Evolutionary conservation across 2,797 vertebrate genomes (phyloP).

Genomic region (Apodemus agrarius): DNA sequence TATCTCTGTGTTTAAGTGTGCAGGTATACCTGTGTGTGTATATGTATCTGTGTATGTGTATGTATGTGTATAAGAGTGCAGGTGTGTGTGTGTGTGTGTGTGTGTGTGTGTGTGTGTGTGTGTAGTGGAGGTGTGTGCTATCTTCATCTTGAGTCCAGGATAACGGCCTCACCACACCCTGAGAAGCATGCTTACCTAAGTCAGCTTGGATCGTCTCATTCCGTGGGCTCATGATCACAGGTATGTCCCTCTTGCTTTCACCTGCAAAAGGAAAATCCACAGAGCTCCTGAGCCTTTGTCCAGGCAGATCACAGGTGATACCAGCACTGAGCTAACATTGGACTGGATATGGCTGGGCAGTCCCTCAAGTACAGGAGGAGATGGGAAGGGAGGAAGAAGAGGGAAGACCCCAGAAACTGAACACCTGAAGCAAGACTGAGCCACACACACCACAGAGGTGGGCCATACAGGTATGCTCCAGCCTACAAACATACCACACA

Average conservation of each 20-base stretch:
- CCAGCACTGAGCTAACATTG: neutral
- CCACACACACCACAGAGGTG: neutral
- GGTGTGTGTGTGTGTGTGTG: neutral
- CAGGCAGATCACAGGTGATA: neutral
- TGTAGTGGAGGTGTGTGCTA: neutral
- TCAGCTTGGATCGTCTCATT: constrained; percentile 87
- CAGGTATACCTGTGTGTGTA: no score
- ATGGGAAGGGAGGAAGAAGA: neutral
- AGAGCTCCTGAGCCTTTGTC: neutral
- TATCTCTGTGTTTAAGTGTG: neutral
- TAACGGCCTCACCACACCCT: neutral
- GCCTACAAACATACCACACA: neutral
- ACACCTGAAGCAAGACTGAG: neutral
- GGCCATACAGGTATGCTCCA: neutral
- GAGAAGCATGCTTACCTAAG: constrained; percentile 87
- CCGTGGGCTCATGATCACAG: constrained; percentile 88
- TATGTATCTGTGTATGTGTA: neutral
- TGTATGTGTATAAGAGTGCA: neutral
- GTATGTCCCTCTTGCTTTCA: constrained; percentile 37
- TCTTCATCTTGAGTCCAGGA: neutral
- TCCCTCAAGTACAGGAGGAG: neutral
- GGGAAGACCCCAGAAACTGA: neutral
- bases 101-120: no score
- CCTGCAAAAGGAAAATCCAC: constrained; percentile 81
- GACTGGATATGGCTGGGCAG: neutral